Evolutionary conservation across 2,888 invertebrate species (phyloP), one percentile per base, ranked within the genome.

Genomic region (Aspidiotus destructor): DNA sequence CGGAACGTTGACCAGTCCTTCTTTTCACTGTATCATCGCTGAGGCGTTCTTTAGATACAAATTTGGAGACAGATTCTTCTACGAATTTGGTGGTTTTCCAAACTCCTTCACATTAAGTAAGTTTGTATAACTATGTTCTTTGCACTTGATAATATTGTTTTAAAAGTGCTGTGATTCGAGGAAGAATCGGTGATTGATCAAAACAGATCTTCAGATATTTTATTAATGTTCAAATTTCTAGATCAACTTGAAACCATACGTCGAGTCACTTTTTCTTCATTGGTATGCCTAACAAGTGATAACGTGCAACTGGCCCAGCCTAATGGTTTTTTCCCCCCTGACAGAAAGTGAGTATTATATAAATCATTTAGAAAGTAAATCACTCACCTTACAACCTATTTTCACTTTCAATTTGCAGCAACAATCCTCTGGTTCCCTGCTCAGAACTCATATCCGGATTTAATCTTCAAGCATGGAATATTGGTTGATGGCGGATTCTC

Each of bases 31-130:
- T 76, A 82, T 96, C 71, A 92, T 96, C 74, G 95, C 92, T 41
- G 90, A 91, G 53, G 94, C 95, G 78, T 92, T 95, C 81, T 89
- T 89, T 74, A 89, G 92, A 75, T 84, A 92, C 1, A 84, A 92
- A 77, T 83, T 89, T 73, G 92, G 92, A 71, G 95, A 96, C 79
- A 84, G 95, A 77, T 95, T 94, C 78, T 96, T 94, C 92, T 95
- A 91, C 76, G 94, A 94, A 78, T 80, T 93, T 70, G 89, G 89
- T 41, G 89, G 92, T 76, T 92, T 91, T 78, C 92, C 93, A 0
- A 92, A 93, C 52, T 89, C 92, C 1, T 94, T 93, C 78, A 89
- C 90, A 6, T 86, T 78, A 72, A 81, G 82, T 82, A 74, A 41
- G 41, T 54, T 10, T 40, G 16, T 28, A 15, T 28, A 28, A 5